A percentile compares a stretch with the other conserved stretches of the same genome.
Evolutionary conservation across 2,797 vertebrate genomes (phyloP).

Genomic region (Siniperca obscura): DNA sequence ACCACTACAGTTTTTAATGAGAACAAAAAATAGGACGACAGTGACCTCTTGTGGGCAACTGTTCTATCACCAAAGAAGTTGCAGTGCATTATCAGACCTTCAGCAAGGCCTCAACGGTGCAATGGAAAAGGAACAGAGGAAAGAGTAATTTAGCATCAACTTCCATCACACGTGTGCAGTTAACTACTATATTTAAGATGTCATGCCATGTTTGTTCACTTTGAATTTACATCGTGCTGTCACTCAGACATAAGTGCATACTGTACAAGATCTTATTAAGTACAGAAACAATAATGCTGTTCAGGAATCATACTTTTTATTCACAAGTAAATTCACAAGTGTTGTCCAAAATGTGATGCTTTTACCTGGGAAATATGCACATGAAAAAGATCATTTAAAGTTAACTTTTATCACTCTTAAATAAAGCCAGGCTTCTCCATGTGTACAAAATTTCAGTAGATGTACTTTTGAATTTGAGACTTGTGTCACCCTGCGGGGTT

Average conservation of each 20-base stretch:
- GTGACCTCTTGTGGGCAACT: slow-evolving; percentile 56
- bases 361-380: background rate
- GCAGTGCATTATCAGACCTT: background rate
- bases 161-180: background rate
- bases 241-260: background rate
- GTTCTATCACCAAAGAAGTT: background rate
- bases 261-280: background rate
- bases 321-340: background rate
- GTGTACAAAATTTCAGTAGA: background rate
- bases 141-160: background rate
- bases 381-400: background rate
- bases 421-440: background rate
- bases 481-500: no score
- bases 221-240: background rate
- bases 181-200: background rate
- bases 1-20: background rate
- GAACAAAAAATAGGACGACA: slow-evolving; percentile 11
- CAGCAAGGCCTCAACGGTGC: background rate
- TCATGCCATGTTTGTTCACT: background rate
- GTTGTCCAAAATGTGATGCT: background rate
- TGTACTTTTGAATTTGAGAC: background rate
- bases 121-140: background rate
- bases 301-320: background rate
- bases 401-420: background rate
- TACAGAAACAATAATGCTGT: background rate